Conservation (phyloP, 2,113 vertebrate genomes). For the Chamaetylas fuelleborni region DNA sequence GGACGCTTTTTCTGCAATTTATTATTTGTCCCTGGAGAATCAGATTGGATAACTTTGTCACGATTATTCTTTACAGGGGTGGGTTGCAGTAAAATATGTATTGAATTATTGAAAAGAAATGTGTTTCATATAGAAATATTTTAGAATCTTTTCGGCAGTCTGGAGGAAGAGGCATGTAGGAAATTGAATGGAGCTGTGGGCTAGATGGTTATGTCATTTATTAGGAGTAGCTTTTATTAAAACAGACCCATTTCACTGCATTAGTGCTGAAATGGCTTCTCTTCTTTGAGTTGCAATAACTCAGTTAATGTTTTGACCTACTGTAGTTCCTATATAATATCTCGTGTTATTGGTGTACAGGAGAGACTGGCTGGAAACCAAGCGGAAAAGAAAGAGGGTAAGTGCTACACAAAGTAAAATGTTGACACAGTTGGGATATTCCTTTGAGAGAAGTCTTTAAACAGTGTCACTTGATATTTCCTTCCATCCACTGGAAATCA, state of each 20-base stretch:
- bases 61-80: background rate
- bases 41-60: background rate
- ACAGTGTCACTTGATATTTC: background rate
- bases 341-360: slow-evolving; percentile 77
- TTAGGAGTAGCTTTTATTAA: slow-evolving; percentile 4
- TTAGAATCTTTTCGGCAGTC: background rate
- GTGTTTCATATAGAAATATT: background rate
- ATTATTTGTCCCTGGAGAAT: background rate
- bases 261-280: slow-evolving; percentile 12
- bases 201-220: background rate
- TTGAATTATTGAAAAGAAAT: background rate
- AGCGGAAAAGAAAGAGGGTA: slow-evolving; percentile 87
- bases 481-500: background rate
- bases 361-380: slow-evolving; percentile 98
- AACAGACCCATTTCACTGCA: background rate
- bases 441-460: background rate
- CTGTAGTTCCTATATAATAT: slow-evolving; percentile 65
- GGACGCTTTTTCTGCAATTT: background rate
- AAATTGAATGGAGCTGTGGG: background rate
- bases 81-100: background rate
- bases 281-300: slow-evolving; percentile 43
- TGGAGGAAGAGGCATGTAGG: background rate
- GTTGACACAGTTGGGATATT: background rate
- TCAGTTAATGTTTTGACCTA: slow-evolving; percentile 53
- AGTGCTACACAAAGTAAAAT: slow-evolving; percentile 21